phyloP scores from a whole-genome alignment of 1,140 invertebrate species.

The Megalonaias nervosa region DNA sequence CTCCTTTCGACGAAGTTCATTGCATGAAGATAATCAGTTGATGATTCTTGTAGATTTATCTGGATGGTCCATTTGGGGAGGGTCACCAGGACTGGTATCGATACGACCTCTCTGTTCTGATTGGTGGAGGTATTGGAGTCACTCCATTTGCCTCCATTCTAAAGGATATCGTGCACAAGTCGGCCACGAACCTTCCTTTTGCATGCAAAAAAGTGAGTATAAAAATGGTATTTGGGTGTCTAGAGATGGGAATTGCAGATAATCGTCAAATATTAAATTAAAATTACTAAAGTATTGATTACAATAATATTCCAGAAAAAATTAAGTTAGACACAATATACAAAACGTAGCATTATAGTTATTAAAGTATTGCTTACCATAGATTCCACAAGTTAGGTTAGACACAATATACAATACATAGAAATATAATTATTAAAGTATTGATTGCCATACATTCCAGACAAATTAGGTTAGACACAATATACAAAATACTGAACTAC shows the following conservation, averaged over 20 bases:
- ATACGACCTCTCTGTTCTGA: constrained; percentile 89
- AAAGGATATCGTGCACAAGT: constrained; percentile 53
- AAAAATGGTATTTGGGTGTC: not conserved
- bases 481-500: too few relatives aligned
- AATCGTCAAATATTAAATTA: not conserved
- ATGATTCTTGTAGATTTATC: constrained; percentile 75
- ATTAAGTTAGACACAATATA: not conserved
- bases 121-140: constrained; percentile 98
- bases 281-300: not conserved
- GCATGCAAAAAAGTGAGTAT: constrained; percentile 35
- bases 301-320: not conserved
- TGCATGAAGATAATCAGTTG: constrained; percentile 48
- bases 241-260: too few relatives aligned
- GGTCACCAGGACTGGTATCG: constrained; percentile 99
- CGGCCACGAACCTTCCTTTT: constrained; percentile 13
- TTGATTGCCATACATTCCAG: too few relatives aligned
- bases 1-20: too few relatives aligned
- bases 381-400: too few relatives aligned
- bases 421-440: too few relatives aligned
- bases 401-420: too few relatives aligned
- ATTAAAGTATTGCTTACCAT: too few relatives aligned
- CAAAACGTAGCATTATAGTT: not conserved
- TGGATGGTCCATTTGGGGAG: constrained; percentile 97
- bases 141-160: constrained; percentile 99
- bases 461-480: too few relatives aligned